These are phyloP conservation scores for Diarsia brunnea DNA, from an alignment of 2,888 invertebrate genomes.

Conservation along the genomic window DNA sequence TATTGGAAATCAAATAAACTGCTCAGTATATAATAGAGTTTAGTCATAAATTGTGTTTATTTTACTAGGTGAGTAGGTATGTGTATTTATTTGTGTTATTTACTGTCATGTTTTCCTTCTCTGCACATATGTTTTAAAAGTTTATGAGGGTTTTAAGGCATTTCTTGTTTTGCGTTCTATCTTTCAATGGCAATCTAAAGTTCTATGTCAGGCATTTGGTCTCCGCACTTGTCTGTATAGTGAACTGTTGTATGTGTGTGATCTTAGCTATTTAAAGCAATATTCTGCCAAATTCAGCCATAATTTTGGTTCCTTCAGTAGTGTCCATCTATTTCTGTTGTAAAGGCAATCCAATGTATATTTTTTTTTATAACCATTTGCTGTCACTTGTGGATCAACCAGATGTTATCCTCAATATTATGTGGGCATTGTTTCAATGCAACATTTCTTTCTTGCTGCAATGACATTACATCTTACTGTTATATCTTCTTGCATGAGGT, in stretches of 20 bases:
- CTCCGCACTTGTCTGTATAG: too few species aligned
- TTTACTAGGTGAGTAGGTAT: conserved; percentile 9
- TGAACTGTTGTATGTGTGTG: too few species aligned
- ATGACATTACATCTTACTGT: not conserved
- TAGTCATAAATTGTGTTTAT: conserved; percentile 5
- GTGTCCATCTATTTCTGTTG: not conserved
- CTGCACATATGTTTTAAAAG: not conserved
- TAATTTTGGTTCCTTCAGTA: not conserved
- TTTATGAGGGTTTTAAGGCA: not conserved
- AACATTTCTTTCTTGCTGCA: not conserved
- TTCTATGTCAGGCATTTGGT: too few species aligned
- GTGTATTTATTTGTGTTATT: conserved; percentile 14
- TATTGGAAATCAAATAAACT: conserved; percentile 26
- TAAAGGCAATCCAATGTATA: not conserved
- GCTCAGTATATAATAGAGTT: not conserved
- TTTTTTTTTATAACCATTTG: not conserved
- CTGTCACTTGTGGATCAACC: not conserved
- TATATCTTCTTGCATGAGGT: not conserved
- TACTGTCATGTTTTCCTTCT: conserved; percentile 16
- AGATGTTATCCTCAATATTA: not conserved
- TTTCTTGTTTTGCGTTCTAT: not conserved
- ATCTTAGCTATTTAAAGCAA: too few species aligned
- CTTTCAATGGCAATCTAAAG: not conserved
- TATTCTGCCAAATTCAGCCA: not conserved
- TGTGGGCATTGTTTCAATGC: not conserved